These are phyloP conservation scores for Alitta virens DNA, from an alignment of 2,888 invertebrate genomes.

Conservation along the genomic window DNA sequence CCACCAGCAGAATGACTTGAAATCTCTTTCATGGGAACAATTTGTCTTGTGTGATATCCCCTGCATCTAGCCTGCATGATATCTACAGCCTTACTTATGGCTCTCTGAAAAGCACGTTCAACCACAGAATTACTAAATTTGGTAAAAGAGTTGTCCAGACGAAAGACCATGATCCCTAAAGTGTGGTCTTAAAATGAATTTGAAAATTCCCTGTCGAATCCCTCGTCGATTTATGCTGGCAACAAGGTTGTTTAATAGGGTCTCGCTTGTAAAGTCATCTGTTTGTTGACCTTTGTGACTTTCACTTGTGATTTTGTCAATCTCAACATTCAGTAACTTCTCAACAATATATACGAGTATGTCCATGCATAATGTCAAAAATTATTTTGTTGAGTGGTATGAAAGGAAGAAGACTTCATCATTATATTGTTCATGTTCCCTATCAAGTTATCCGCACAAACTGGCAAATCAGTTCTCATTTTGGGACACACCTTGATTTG, in stretches of 20 bases:
- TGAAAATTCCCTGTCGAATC: not conserved
- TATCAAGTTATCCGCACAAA: not conserved
- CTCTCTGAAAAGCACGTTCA: too few species aligned
- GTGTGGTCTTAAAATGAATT: not conserved
- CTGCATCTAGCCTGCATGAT: too few species aligned
- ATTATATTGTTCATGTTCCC: not conserved
- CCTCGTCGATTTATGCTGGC: not conserved
- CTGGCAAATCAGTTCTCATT: not conserved
- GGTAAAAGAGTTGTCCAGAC: too few species aligned
- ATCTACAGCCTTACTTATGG: too few species aligned
- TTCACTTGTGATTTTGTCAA: not conserved
- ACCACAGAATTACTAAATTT: too few species aligned
- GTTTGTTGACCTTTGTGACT: not conserved
- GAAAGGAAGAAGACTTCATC: not conserved
- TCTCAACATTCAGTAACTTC: not conserved
- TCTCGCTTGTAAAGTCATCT: not conserved
- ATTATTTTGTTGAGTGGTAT: not conserved
- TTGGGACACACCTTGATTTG: not conserved
- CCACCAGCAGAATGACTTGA: too few species aligned
- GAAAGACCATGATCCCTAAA: too few species aligned
- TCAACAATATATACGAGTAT: not conserved
- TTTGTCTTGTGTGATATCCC: too few species aligned
- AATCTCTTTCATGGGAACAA: too few species aligned
- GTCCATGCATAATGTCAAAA: not conserved
- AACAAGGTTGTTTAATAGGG: not conserved